Percentiles rank a stretch among this genome's conserved stretches.
phyloP scores from a whole-genome alignment of 2,797 vertebrate species.

The Phyllotis vaccarum region DNA sequence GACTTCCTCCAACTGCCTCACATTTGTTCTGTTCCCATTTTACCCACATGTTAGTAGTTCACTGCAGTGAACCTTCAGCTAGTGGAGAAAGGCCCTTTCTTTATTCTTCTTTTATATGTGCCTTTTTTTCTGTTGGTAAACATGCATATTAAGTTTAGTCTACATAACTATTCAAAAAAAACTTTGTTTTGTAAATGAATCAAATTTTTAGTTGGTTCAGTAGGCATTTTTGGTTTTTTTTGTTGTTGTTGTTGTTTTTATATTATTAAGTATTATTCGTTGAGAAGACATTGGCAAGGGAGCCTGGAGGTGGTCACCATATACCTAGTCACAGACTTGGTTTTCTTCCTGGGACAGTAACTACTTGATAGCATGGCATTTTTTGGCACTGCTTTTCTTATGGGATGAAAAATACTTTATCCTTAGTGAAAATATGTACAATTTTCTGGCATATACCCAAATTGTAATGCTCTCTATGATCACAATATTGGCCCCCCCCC shows the following conservation, averaged over 20 bases:
- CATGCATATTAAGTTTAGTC: not conserved
- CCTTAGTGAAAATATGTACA: not conserved
- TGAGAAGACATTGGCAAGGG: not conserved
- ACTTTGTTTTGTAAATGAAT: not conserved
- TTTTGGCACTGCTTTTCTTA: not conserved
- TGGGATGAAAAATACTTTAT: not conserved
- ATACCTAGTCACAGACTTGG: not conserved
- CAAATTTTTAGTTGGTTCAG: not conserved
- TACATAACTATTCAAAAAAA: not conserved
- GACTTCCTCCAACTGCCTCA: not conserved
- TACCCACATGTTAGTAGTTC: not conserved
- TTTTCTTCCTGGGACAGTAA: not conserved
- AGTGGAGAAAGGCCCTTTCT: not conserved
- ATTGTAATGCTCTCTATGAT: not conserved
- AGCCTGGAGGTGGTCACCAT: not conserved
- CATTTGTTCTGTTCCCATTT: not conserved
- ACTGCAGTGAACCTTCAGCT: not conserved
- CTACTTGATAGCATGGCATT: not conserved
- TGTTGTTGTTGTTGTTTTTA: not conserved
- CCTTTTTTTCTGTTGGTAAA: conserved; percentile 4
- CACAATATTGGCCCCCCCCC: not conserved
- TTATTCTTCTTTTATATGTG: not conserved
- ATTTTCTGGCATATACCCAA: not conserved
- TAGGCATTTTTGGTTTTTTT: not conserved
- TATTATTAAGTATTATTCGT: not conserved